These are phyloP conservation scores for Corbicula japonica DNA, from an alignment of 2,888 invertebrate species.

Conservation along the genomic window DNA sequence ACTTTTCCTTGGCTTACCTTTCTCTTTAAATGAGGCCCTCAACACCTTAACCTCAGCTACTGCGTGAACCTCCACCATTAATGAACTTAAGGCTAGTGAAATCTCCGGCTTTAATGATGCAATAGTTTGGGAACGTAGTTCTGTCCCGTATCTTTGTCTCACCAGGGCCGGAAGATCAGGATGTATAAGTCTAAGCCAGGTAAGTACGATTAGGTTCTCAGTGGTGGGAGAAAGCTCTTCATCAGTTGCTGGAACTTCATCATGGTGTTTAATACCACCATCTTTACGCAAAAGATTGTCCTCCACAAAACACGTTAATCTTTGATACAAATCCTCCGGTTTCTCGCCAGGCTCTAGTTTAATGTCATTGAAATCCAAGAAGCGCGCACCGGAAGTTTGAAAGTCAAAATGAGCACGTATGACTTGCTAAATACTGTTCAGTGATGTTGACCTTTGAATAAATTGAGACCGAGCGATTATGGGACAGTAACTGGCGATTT, in stretches of 20 bases:
- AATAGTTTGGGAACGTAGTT: too few species aligned
- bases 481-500: constrained; percentile 67
- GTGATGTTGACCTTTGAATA: constrained; percentile 60
- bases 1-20: background rate
- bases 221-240: constrained; percentile 62
- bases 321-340: constrained; percentile 61
- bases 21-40: constrained; percentile 4
- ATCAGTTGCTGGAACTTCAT: too few species aligned
- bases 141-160: constrained; percentile 69
- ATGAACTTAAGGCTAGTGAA: constrained; percentile 36
- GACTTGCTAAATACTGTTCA: constrained; percentile 58
- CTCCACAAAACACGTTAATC: constrained; percentile 45
- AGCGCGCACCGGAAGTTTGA: constrained; percentile 60
- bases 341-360: constrained; percentile 48
- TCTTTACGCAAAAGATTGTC: constrained; percentile 53
- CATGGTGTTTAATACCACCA: constrained; percentile 59
- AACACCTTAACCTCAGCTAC: constrained; percentile 29
- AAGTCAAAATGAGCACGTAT: constrained; percentile 60
- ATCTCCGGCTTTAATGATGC: constrained; percentile 68
- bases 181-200: constrained; percentile 67
- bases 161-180: constrained; percentile 56
- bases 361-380: constrained; percentile 56
- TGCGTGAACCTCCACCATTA: constrained; percentile 39
- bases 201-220: constrained; percentile 62
- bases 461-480: constrained; percentile 58